Evolutionary conservation across 2,797 vertebrate genomes (phyloP), one percentile per base, ranked within the genome.

Genomic region (Cuniculus paca): DNA sequence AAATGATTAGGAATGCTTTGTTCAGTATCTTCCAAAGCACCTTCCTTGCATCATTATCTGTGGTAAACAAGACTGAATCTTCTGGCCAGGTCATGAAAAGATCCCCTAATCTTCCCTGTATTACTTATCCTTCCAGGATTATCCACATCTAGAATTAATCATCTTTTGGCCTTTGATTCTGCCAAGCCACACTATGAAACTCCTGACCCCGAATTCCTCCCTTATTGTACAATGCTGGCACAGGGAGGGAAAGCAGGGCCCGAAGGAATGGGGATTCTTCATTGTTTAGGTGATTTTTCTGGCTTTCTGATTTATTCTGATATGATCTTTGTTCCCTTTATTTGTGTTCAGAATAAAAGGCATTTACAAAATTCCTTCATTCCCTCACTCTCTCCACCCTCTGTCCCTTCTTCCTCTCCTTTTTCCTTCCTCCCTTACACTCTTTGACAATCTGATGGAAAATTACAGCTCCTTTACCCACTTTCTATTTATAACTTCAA

Each of bases 151-250:
- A 92, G 36, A 88, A 90, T 88, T 83, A 90, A 90, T 95, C 75
- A 70, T 48, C n/a, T 39, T 81, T 92, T 97, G 96, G 75, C 61
- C 86, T 96, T 89, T 78, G 75, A 90, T 92, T 91, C 94, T 74
- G 65, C 68, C 91, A 94, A 78, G 36, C 77, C 60, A 77, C 80
- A 86, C 60, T 11, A 17, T 22, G 75, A 90, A 97, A 93, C 50
- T 75, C 61, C 13, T 93, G 79, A 84, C 72, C 93, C 68, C 58
- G 31, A 86, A 90, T 89, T 85, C 89, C 68, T 95, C 48, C 36
- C 16, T 2, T 20, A 34, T 12, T 80, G 26, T 60, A 61, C 19
- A 77, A 74, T 24, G 19, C 8, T 74, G 81, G n/a, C 54, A 52
- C 1, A 26, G 10, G 16, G 45, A 17, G 5, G 17, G 16, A 5